Evolutionary conservation across 2,113 vertebrate species (phyloP).

Genomic region (Nothocercus julius): DNA sequence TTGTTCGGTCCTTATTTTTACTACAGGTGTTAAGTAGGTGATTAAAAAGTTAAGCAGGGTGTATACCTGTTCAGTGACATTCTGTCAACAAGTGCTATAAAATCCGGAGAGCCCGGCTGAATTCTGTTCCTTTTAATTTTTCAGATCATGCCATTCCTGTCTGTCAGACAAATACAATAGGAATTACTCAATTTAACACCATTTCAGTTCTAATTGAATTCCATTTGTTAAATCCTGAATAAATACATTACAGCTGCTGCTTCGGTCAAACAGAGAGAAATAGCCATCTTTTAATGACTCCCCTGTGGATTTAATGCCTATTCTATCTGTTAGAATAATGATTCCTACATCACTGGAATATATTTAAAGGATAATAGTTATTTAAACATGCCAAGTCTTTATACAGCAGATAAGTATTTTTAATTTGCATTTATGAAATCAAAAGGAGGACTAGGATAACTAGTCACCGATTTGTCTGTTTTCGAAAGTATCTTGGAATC

Average conservation of each 20-base stretch:
- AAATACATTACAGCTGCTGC: constrained; percentile 76
- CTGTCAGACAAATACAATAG: constrained; percentile 74
- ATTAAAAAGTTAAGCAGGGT: constrained; percentile 35
- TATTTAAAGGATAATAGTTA: constrained; percentile 75
- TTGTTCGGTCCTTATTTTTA: background rate
- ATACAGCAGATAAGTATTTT: constrained; percentile 72
- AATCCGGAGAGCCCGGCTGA: background rate
- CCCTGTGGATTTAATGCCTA: constrained; percentile 76
- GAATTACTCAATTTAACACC: constrained; percentile 80
- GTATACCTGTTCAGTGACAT: constrained; percentile 15
- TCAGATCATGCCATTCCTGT: constrained; percentile 57
- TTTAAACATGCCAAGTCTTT: constrained; percentile 76
- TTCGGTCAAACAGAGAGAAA: constrained; percentile 76
- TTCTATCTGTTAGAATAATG: constrained; percentile 77
- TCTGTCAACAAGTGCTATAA: constrained; percentile 22
- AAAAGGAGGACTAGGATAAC: constrained; percentile 23
- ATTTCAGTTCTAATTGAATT: constrained; percentile 80
- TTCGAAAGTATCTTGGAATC: background rate
- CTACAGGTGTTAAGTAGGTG: background rate
- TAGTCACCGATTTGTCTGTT: constrained; percentile 21
- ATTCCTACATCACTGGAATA: constrained; percentile 69
- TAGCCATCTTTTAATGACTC: constrained; percentile 78
- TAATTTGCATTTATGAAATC: constrained; percentile 77
- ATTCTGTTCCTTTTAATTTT: constrained; percentile 28
- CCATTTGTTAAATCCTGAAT: constrained; percentile 83